Evolutionary conservation across 2,888 invertebrate genomes (phyloP), one percentile per base, ranked within the genome.

Genomic region (Taenaris catops): DNA sequence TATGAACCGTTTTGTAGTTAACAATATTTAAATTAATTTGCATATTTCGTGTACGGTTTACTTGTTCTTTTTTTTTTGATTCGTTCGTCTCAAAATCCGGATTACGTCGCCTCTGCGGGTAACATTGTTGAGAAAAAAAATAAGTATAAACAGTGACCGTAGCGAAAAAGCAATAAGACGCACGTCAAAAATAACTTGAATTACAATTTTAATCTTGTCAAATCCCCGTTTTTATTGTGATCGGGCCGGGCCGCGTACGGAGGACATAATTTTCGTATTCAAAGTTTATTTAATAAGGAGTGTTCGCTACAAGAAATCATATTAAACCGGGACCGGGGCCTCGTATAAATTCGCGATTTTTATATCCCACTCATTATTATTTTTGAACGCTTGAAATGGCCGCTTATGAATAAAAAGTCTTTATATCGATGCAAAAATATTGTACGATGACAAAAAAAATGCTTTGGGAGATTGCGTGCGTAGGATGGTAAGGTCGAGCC

Each of bases 141-240:
- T 62, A 49, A 55, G 53, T 67, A 63, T 57, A 58, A 20, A 31
- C 4, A 8, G 37, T 41, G 34, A 61, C 70, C 71, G 73, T 70
- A 78, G 68, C 80, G 66, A 79, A 79, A 70, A 74, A 65, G 71
- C 81, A 84, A 83, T 81, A 81, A 81, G 75, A 72, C 60, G 72
- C 69, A 71, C 58, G 83, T 81, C 83, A 78, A 60, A 73, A 71
- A 75, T 78, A 79, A 76, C 76, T 78, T 79, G 79, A 78, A 73
- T 80, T 81, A 84, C 80, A 83, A 80, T 83, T 83, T 83, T 80
- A 86, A 86, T 86, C 84, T 79, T 76, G 80, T 80, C 83, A 74
- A 80, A 86, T 86, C 83, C 83, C 66, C 62, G 65, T 74, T 79
- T 86, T 86, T 86, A 86, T 86, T 72, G 72, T 67, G 65, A 66